Percentiles rank a stretch among this genome's conserved stretches.
phyloP scores from a whole-genome alignment of 2,888 invertebrate genomes.

The Empis stercorea region DNA sequence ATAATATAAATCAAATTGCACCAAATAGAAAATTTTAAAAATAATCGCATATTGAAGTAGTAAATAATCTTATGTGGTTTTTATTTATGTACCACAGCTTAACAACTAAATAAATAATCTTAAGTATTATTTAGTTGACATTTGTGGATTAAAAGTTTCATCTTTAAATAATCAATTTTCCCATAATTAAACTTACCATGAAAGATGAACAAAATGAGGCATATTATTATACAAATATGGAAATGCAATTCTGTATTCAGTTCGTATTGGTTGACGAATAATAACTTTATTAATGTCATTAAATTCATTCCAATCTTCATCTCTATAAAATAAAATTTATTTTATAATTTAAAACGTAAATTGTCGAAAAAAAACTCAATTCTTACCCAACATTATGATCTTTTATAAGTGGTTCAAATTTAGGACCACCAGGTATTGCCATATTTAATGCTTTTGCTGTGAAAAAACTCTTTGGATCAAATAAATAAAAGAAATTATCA shows the following conservation, averaged over 20 bases:
- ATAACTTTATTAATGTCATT: conserved; percentile 99
- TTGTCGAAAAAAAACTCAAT: neutral
- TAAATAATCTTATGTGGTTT: neutral
- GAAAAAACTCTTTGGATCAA: conserved; percentile 98
- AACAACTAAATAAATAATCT: neutral
- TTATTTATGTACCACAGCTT: conserved; percentile 1
- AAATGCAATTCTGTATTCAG: conserved; percentile 98
- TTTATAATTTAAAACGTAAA: conserved; percentile 3
- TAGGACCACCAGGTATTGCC: conserved; percentile 99
- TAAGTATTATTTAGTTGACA: neutral
- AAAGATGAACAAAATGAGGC: conserved; percentile 95
- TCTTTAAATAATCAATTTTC: too few relatives aligned
- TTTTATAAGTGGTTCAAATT: conserved; percentile 98
- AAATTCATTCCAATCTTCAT: conserved; percentile 99
- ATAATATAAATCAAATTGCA: neutral
- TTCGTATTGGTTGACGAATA: conserved; percentile 94
- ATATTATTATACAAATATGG: conserved; percentile 98
- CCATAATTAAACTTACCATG: conserved; percentile 91
- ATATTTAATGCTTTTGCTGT: conserved; percentile 99
- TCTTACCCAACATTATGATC: conserved; percentile 85
- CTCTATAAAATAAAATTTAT: conserved; percentile 40
- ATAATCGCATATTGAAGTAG: neutral
- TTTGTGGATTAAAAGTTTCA: neutral
- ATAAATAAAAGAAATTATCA: conserved; percentile 96
- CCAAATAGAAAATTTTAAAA: neutral